Base-by-base conservation (phyloP, 2,888 invertebrate genomes). In the Habrosyne pyritoides region DNA sequence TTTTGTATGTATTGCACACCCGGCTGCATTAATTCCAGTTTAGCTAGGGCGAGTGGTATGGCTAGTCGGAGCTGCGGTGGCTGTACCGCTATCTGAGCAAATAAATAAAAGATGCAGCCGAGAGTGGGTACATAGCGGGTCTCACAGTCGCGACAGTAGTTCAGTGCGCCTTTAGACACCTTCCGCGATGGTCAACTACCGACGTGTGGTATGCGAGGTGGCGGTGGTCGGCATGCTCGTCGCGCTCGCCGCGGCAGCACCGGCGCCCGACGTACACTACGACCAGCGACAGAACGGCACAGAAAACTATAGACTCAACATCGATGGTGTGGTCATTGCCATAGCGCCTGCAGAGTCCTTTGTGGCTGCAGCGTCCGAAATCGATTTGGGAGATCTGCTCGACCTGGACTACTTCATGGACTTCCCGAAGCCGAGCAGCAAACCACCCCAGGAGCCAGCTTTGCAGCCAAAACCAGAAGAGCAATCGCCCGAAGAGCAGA, bases 261-360 rank as follows among this genome's bases (percentile, higher is more conserved):
- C 86, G 2, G 68, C 78, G 2, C 71, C 78, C n/a, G 81, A 84
- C 59, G 66, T 69, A 53, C 87, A 90, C 63, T 95, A 94, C 79
- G 96, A 97, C 83, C 96, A 97, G 77, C 87, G 96, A 7, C 97
- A 97, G 79, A 96, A 96, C 76, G 97, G 97, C 1, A 91, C 94
- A 0, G 96, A 96, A 70, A 97, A 97, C 87, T 94, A 94, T 64
- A 92, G 96, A 18, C 84, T 97, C 10, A 94, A 94, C 75, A 91
- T 97, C 52, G 94, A 95, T 69, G 96, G 95, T 12, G 89, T 96
- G n/a, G 93, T 95, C 12, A 84, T 96, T 30, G 94, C 95, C 2
- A 87, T 95, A 47, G 94, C 95, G 0, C 95, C 95, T 0, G 93
- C 94, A 0, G 95, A 95, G 53, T 87, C 94, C 1, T 82, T 95